Base-by-base conservation (phyloP, 2,113 vertebrate species). In the Ophiodon elongatus region DNA sequence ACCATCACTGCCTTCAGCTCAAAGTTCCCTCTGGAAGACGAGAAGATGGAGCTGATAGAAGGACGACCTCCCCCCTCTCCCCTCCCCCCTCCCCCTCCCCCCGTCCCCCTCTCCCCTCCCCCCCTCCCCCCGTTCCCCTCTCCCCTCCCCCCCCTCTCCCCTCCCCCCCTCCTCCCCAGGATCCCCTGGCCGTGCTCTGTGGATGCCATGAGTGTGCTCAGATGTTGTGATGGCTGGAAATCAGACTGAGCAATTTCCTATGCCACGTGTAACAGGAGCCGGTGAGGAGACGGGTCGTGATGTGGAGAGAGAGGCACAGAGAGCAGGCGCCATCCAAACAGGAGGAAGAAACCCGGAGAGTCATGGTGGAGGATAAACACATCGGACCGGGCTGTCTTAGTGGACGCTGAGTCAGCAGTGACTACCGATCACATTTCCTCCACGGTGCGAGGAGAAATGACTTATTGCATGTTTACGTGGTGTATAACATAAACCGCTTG, bases 181-280 rank as follows among this genome's bases (percentile, higher is more conserved):
- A 31, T 29, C 0, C 90, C 0, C 8, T 72, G 90, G 25, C 17
- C 5, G 27, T 6, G 37, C 64, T 71, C 60, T 37, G 91, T 88
- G 88, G 80, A 80, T 88, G 33, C 52, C 2, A 81, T 73, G 37
- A 13, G 43, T 50, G 11, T 0, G 79, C 89, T 89, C 73, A 76
- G 95, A 93, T 91, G 90, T 96, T 60, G 37, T 85, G 75, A 88
- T 77, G 70, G 77, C 96, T 96, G 96, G 95, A 96, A 97, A 96
- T 96, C 80, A 96, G 94, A 90, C 92, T 92, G 82, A 95, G 93
- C 94, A 95, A 94, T 94, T 96, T 96, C 95, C 96, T 94, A 92
- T 80, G 21, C 76, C 95, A 95, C 95, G 96, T 95, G 96, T 96
- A 96, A 96, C 92, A 73, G 90, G 93, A 96, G 95, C 95, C 88